A percentile compares a stretch with the other conserved stretches of the same genome.
phyloP scores from a whole-genome alignment of 2,113 vertebrate genomes.

The Egretta garzetta region DNA sequence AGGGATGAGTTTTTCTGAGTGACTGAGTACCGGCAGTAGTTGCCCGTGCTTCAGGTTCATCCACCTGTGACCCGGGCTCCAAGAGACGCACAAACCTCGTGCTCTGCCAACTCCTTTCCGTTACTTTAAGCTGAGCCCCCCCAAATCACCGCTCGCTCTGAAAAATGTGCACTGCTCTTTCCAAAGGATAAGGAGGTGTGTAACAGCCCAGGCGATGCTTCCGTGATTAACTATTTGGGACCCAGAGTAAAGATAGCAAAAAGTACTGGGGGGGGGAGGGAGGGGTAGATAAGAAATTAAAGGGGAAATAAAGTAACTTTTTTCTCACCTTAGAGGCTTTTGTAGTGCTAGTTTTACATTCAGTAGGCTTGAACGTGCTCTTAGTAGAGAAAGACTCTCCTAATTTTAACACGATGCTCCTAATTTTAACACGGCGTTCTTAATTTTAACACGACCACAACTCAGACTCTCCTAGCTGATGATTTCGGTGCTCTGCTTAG shows the following conservation, averaged over 20 bases:
- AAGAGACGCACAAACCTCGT: not conserved
- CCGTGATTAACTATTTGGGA: not conserved
- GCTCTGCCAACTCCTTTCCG: not conserved
- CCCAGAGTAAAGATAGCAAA: not conserved
- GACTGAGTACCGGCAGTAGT: not conserved
- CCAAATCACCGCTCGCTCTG: not conserved
- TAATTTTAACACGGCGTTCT: not conserved
- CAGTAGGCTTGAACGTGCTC: not conserved
- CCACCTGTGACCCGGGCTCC: not conserved
- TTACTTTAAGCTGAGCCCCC: not conserved
- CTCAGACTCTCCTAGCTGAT: not conserved
- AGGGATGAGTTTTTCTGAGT: not conserved
- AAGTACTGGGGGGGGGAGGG: too few relatives aligned
- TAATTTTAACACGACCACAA: not conserved
- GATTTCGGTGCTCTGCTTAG: accelerated
- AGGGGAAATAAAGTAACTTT: not conserved
- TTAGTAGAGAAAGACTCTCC: not conserved
- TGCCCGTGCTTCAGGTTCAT: not conserved
- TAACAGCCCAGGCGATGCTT: not conserved
- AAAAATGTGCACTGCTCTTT: accelerated
- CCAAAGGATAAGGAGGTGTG: not conserved
- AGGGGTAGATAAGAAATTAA: not conserved
- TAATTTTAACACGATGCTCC: not conserved
- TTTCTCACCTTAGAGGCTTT: not conserved
- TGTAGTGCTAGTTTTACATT: not conserved